Percentiles rank a stretch among this genome's conserved stretches.
These are phyloP conservation scores for Colletes collaris DNA, from an alignment of 2,888 invertebrate species.

Conservation along the genomic window DNA sequence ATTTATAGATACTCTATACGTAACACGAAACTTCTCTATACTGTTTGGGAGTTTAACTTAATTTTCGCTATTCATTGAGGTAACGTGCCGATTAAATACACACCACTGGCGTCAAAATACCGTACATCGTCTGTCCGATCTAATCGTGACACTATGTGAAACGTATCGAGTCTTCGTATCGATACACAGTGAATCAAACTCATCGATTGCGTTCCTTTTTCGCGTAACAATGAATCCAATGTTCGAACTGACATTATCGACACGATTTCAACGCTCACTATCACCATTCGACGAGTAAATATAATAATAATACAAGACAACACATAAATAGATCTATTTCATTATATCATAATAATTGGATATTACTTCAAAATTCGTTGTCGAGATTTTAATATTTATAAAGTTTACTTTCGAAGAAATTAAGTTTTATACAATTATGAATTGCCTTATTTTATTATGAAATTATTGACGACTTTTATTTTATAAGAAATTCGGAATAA, in stretches of 20 bases:
- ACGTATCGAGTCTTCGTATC: conserved; percentile 29
- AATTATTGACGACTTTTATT: no score
- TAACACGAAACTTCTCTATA: no score
- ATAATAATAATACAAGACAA: no score
- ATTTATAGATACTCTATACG: no score
- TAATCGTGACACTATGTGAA: conserved; percentile 23
- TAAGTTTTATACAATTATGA: no score
- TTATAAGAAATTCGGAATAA: no score
- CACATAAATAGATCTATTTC: no score
- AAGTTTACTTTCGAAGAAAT: no score
- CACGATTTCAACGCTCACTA: background rate
- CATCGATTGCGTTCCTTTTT: conserved; percentile 7
- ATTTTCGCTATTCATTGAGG: conserved; percentile 15
- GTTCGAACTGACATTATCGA: background rate
- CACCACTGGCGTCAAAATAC: conserved; percentile 30
- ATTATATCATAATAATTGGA: no score
- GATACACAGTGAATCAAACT: background rate
- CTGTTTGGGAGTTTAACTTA: no score
- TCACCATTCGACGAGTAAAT: background rate
- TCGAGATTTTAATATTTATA: background rate
- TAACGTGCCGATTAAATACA: conserved; percentile 40
- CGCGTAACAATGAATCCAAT: background rate
- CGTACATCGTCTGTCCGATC: background rate
- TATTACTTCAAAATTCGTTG: background rate
- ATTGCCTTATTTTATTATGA: no score